Conservation (phyloP, 2,113 vertebrate species). For the Xiphophorus hellerii region DNA sequence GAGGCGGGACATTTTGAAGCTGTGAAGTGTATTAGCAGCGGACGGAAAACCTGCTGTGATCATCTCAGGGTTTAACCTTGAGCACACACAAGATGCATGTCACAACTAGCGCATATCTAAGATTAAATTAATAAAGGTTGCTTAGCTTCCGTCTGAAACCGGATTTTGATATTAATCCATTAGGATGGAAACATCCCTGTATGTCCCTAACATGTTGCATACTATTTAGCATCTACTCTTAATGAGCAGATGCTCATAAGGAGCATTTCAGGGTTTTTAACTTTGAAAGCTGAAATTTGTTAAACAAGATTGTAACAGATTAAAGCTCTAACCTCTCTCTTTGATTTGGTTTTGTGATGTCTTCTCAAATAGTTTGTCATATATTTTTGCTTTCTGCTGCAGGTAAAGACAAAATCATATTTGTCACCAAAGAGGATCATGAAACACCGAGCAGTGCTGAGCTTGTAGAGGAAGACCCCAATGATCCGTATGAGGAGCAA, state of each 20-base stretch:
- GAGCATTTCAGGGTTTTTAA: too few species aligned
- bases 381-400: constrained; percentile 9
- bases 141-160: neutral
- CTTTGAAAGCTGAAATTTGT: too few species aligned
- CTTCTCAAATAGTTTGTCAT: neutral
- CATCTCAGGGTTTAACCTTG: constrained; percentile 47
- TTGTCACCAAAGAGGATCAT: constrained; percentile 87
- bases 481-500: constrained; percentile 91
- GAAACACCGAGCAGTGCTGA: constrained; percentile 93
- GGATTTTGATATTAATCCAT: neutral
- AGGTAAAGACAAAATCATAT: constrained; percentile 82
- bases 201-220: too few species aligned
- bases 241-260: too few species aligned
- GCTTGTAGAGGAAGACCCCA: constrained; percentile 92
- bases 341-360: too few species aligned
- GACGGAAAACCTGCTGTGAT: neutral
- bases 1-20: neutral
- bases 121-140: neutral
- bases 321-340: too few species aligned
- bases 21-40: neutral
- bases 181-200: neutral
- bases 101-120: neutral
- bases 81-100: neutral
- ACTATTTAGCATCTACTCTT: too few species aligned
- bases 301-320: too few species aligned